Evolutionary conservation across 2,888 invertebrate genomes (phyloP).

Genomic region (Drosophila niveifrons): DNA sequence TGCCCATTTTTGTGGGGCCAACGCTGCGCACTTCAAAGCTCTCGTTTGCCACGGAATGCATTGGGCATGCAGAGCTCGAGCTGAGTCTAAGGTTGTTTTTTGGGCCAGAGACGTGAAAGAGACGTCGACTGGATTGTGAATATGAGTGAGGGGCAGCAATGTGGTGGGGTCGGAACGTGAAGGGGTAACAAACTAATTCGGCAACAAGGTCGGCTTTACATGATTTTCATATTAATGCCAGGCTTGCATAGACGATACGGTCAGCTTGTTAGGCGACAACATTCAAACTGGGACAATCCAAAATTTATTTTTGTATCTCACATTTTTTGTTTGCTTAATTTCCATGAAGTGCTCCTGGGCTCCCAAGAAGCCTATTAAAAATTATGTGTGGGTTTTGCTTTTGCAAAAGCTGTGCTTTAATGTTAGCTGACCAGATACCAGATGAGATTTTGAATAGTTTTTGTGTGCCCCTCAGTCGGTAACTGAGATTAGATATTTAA

Average conservation of each 20-base stretch:
- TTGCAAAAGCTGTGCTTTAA: conserved; percentile 26
- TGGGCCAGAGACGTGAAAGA: not conserved
- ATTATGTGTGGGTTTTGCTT: conserved; percentile 31
- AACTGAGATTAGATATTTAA: conserved; percentile 37
- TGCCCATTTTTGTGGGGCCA: conserved; percentile 22
- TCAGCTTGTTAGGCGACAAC: conserved; percentile 43
- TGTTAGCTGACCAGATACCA: conserved; percentile 45
- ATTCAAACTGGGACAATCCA: conserved; percentile 31
- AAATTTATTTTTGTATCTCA: conserved; percentile 12
- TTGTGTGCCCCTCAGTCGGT: conserved; percentile 3
- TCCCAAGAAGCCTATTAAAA: conserved; percentile 40
- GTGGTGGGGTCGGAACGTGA: too few relatives aligned
- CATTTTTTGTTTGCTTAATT: not conserved
- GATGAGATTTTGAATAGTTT: conserved; percentile 45
- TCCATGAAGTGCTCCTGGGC: conserved; percentile 37
- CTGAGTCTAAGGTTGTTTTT: conserved; percentile 2
- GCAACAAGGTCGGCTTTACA: conserved; percentile 51
- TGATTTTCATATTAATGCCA: conserved; percentile 59
- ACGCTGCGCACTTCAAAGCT: conserved; percentile 42
- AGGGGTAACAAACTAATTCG: conserved; percentile 46
- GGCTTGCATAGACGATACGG: conserved; percentile 30
- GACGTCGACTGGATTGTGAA: not conserved
- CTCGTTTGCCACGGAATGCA: conserved; percentile 26
- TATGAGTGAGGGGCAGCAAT: not conserved
- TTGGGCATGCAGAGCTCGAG: conserved; percentile 15